phyloP scores from a whole-genome alignment of 2,113 vertebrate species.

The Pseudopodoces humilis region DNA sequence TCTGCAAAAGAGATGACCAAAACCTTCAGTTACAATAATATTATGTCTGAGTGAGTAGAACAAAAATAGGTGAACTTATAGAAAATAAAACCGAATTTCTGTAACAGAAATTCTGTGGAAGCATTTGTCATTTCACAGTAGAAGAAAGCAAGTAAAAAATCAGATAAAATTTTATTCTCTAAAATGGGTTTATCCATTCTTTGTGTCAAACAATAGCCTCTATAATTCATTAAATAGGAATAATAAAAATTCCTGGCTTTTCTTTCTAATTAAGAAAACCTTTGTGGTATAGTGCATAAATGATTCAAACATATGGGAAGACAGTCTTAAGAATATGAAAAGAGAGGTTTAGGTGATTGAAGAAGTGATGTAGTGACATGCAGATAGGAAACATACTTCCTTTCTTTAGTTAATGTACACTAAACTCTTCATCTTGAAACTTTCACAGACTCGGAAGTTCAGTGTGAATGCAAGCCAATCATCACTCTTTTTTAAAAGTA shows the following conservation, averaged over 20 bases:
- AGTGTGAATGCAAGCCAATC: background rate
- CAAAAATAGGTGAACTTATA: background rate
- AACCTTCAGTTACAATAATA: background rate
- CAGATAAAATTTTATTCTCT: background rate
- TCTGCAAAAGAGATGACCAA: background rate
- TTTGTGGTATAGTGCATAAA: background rate
- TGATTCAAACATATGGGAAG: background rate
- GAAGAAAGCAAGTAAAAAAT: background rate
- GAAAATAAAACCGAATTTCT: background rate
- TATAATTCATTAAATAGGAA: background rate
- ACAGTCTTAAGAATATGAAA: background rate
- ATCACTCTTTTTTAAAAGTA: background rate
- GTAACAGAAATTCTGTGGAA: background rate
- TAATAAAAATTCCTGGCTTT: background rate
- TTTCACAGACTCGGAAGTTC: background rate
- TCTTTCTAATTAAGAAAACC: background rate
- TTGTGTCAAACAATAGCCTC: background rate
- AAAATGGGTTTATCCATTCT: background rate
- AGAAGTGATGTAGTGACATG: background rate
- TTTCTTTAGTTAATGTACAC: background rate
- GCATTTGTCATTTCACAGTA: background rate
- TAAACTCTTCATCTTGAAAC: background rate
- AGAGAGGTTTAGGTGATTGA: background rate
- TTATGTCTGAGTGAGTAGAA: background rate
- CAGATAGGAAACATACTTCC: background rate